Percentiles rank a stretch among this genome's conserved stretches.
Evolutionary conservation across 2,888 invertebrate genomes (phyloP).

Genomic region (Cataglyphis cursor): DNA sequence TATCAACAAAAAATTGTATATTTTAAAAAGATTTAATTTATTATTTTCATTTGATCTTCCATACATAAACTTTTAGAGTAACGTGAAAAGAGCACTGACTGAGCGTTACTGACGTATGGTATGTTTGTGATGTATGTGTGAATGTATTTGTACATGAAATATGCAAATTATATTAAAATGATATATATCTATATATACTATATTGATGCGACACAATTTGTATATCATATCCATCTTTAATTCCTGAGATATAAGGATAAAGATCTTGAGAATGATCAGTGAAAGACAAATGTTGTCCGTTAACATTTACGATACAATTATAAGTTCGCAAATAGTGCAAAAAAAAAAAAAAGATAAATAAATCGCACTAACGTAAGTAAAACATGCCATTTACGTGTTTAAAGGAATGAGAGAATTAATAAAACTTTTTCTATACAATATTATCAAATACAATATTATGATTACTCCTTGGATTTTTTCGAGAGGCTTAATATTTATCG

Average conservation of each 20-base stretch:
- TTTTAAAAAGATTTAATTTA: conserved; percentile 42
- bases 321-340: background rate
- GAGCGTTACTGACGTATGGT: conserved; percentile 70
- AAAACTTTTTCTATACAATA: background rate
- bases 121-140: conserved; percentile 79
- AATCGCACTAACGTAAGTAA: background rate
- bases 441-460: background rate
- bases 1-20: conserved; percentile 8
- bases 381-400: background rate
- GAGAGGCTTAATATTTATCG: background rate
- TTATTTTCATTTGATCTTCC: conserved; percentile 78
- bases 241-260: background rate
- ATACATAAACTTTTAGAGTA: conserved; percentile 57
- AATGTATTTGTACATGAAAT: conserved; percentile 81
- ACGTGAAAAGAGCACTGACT: conserved; percentile 60
- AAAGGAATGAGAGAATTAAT: background rate
- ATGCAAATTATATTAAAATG: conserved; percentile 60
- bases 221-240: background rate
- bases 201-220: background rate
- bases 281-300: background rate
- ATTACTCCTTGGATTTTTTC: background rate
- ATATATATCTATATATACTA: conserved; percentile 22
- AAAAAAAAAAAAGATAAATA: conserved; percentile 1
- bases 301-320: background rate
- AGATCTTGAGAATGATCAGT: background rate